Conservation (phyloP, 2,888 invertebrate genomes). For the Nebria salina region DNA sequence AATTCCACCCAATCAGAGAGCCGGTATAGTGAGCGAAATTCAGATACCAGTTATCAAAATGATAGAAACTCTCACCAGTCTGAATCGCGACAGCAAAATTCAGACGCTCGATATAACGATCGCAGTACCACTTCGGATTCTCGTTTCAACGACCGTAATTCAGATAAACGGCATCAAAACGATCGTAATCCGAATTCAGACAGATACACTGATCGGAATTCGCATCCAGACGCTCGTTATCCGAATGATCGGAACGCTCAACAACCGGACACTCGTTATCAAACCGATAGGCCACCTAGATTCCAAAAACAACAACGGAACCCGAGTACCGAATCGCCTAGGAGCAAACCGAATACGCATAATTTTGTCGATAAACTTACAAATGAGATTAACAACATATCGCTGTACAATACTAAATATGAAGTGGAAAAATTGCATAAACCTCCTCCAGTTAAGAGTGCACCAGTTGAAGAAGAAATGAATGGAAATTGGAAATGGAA, state of each 20-base stretch:
- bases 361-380: constrained; percentile 42
- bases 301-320: constrained; percentile 61
- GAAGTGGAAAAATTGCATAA: constrained; percentile 34
- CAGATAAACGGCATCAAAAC: constrained; percentile 45
- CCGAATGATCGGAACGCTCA: neutral
- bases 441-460: constrained; percentile 29
- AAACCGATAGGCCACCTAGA: constrained; percentile 69
- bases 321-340: constrained; percentile 14
- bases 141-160: constrained; percentile 26
- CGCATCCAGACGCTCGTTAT: neutral
- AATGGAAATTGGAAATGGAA: constrained; percentile 71
- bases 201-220: too few relatives aligned
- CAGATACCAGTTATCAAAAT: neutral
- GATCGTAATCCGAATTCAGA: constrained; percentile 35
- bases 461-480: constrained; percentile 26
- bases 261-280: constrained; percentile 19
- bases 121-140: too few relatives aligned
- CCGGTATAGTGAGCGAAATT: neutral
- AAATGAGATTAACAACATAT: constrained; percentile 44
- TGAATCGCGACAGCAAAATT: neutral
- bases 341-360: constrained; percentile 42
- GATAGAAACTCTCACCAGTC: neutral
- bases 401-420: constrained; percentile 42
- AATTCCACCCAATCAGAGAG: neutral
- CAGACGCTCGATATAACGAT: too few relatives aligned